Evolutionary conservation across 1,140 invertebrate genomes (phyloP), one percentile per base, ranked within the genome.

Genomic region (Batillaria attramentaria): DNA sequence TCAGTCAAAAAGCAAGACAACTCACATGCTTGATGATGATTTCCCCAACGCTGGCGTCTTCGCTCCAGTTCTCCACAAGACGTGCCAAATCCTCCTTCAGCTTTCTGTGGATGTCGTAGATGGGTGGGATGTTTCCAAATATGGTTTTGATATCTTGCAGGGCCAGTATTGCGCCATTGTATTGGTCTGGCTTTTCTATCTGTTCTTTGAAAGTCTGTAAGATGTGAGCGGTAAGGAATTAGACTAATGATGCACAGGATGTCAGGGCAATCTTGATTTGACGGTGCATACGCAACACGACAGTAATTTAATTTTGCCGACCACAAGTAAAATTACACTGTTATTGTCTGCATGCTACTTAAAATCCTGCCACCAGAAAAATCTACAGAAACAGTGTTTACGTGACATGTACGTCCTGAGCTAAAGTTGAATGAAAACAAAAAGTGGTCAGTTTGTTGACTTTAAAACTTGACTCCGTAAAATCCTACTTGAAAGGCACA

Each of bases 81-180:
- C 93, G 93, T 70, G 92, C 93, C 20, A 98, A 91, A 87, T 97
- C 95, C 81, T 96, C 94, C 77, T 96, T 90, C 93, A 98, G 95
- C 84, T 94, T 94, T 87, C 94, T 93, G 90, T 99, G 98, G 57
- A 97, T 94, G 86, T 98, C 95, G 89, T 96, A 96, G 85, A 99
- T 99, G 39, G 97, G 96, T 72, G 96, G 95, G 87, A 99, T 93
- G 90, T 98, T 97, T 73, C 97, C 97, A 92, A 99, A 99, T 82
- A 99, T 99, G 78, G 97, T 95, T 92, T 97, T 98, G 39, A 97
- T 92, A 93, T 99, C 97, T 39, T 96, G 97, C 83, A 95, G 95
- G 90, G 97, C 97, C 79, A 99, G 92, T 83, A 99, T 92, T 50
- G 94, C 92, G 69, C 94, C 94, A 80, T 91, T 95, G 85, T 92